Evolutionary conservation across 2,797 vertebrate genomes (phyloP).

Genomic region (Oophaga sylvatica): DNA sequence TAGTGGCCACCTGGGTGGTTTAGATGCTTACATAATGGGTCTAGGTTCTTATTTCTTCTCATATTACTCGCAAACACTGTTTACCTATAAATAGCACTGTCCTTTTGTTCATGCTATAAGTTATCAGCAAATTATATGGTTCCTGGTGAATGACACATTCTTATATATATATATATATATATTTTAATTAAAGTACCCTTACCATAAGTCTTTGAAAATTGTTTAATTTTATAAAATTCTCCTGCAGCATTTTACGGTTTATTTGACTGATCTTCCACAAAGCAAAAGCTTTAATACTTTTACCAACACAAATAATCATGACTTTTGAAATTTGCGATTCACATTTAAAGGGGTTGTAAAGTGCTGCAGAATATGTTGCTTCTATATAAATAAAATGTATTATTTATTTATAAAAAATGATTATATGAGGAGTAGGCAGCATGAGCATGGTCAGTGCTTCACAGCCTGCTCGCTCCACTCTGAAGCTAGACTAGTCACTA

Average conservation of each 20-base stretch:
- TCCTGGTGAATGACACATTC: background rate
- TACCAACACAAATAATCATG: background rate
- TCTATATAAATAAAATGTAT: too few relatives aligned
- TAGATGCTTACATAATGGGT: background rate
- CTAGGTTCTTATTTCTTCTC: background rate
- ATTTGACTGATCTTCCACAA: background rate
- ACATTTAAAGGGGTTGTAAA: too few relatives aligned
- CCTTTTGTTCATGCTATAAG: background rate
- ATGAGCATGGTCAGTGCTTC: too few relatives aligned
- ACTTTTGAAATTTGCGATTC: background rate
- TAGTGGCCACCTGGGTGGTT: slow-evolving; percentile 12
- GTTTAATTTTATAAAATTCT: background rate
- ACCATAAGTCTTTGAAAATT: background rate
- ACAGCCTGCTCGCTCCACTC: too few relatives aligned
- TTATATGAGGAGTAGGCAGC: too few relatives aligned
- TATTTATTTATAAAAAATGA: too few relatives aligned
- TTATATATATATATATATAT: background rate
- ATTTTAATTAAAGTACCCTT: background rate
- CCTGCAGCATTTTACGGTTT: background rate
- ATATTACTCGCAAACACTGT: background rate
- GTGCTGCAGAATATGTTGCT: too few relatives aligned
- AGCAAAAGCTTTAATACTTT: background rate
- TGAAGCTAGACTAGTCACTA: too few relatives aligned
- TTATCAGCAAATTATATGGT: background rate
- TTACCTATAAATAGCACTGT: slow-evolving; percentile 5